Base-by-base conservation (phyloP, 2,888 invertebrate genomes). In the Sepiola atlantica region DNA sequence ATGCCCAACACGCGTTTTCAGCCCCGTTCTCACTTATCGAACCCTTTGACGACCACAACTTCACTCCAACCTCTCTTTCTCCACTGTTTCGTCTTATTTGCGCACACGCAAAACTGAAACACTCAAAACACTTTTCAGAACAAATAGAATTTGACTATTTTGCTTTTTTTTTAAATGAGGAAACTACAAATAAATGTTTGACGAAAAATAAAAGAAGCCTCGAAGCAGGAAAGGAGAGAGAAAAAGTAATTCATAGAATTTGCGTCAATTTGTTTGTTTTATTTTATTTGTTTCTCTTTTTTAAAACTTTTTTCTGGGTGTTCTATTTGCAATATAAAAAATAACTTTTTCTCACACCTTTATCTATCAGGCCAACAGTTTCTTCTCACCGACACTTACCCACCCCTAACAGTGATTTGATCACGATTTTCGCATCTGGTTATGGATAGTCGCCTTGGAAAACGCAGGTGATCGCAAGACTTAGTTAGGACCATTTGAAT, bases 381-480 rank as follows among this genome's bases (percentile, higher is more conserved):
- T 92, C 92, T 45, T 28, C 92, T 92, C 35, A 92, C 45, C 14
- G 35, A 45, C 45, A 16, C 54, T n/a, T 45, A n/a, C 77, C 35
- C 45, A 16, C n/a, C 12, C 55, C 55, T n/a, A 21, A 93, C 55
- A 55, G n/a, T 16, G 93, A 93, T 93, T 35, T 55, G 93, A 93
- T 93, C 93, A 93, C 55, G 94, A 95, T 94, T 94, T 77, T 94
- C 93, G 94, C 94, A 95, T 95, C 94, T 95, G 94, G 93, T 91
- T 77, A 90, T 61, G 57, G 92, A 90, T n/a, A 57, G 32, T 35
- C 61, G 91, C 91, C 57, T 90, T 90, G 35, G 61, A 55, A 93
- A 45, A 94, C 61, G 94, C 94, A 94, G 94, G 94, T 92, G 94
- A 93, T 54, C 32, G 90, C 77, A 55, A 35, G n/a, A 35, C 54